These are phyloP conservation scores for Rhinolophus sinicus DNA, from an alignment of 2,113 vertebrate species.

Conservation along the genomic window DNA sequence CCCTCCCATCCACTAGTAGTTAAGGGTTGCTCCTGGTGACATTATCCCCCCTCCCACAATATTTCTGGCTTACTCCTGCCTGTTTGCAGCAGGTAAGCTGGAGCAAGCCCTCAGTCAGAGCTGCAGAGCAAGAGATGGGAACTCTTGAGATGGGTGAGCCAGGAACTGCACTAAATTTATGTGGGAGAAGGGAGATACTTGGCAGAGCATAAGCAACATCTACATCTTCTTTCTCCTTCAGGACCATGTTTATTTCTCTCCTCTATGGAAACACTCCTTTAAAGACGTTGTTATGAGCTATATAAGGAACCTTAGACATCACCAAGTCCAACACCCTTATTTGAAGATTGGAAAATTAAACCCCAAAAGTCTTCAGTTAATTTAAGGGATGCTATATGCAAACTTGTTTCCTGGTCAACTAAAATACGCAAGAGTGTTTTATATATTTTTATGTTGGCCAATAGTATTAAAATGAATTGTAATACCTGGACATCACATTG, in stretches of 20 bases:
- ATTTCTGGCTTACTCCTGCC: background rate
- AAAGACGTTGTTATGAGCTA: background rate
- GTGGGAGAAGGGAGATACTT: background rate
- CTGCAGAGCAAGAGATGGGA: background rate
- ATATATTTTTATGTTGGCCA: background rate
- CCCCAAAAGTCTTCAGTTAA: background rate
- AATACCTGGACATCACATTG: background rate
- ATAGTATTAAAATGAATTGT: background rate
- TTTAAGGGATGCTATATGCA: background rate
- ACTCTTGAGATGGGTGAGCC: background rate
- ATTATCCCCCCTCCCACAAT: background rate
- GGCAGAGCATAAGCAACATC: background rate
- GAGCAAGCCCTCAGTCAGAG: background rate
- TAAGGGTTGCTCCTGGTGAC: background rate
- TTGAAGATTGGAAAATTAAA: background rate
- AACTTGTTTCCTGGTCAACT: background rate
- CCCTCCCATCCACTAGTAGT: background rate
- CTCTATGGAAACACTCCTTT: background rate
- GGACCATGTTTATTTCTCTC: background rate
- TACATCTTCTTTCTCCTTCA: background rate
- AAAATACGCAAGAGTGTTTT: background rate
- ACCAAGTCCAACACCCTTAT: background rate
- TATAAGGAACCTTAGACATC: background rate
- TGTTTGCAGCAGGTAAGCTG: background rate
- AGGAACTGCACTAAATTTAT: background rate